Percentiles rank a stretch among this genome's conserved stretches.
Evolutionary conservation across 2,113 vertebrate species (phyloP).

Genomic region (Lophura nycthemera): DNA sequence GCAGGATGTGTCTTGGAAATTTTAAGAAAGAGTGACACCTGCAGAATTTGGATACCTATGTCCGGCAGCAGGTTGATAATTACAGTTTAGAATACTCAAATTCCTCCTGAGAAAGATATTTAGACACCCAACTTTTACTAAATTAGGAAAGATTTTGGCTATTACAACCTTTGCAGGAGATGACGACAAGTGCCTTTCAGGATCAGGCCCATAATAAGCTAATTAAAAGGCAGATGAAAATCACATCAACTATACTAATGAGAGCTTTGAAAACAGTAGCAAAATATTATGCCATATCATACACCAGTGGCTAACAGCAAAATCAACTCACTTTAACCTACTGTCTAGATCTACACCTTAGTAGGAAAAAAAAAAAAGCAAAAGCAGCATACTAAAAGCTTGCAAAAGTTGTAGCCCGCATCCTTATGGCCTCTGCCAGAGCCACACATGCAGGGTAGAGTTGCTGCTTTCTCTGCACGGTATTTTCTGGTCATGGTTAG

Average conservation of each 20-base stretch:
- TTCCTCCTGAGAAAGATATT: neutral
- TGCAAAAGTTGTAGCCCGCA: neutral
- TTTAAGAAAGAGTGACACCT: constrained; percentile 25
- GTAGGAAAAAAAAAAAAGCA: neutral
- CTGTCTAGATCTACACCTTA: neutral
- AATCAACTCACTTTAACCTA: neutral
- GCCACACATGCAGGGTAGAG: neutral
- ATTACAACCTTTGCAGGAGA: neutral
- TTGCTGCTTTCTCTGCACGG: neutral
- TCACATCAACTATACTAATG: neutral
- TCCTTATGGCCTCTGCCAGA: neutral
- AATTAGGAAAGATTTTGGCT: neutral
- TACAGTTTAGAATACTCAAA: neutral
- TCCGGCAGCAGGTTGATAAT: neutral
- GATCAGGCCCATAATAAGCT: neutral
- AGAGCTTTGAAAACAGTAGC: neutral
- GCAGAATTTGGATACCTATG: neutral
- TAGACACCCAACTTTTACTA: neutral
- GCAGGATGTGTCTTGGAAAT: neutral
- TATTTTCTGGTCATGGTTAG: neutral
- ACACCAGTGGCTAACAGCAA: neutral
- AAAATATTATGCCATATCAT: neutral
- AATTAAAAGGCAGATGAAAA: neutral
- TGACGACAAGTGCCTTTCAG: neutral
- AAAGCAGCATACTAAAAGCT: neutral